Evolutionary conservation across 2,113 vertebrate genomes (phyloP).

Genomic region (Perca fluviatilis): DNA sequence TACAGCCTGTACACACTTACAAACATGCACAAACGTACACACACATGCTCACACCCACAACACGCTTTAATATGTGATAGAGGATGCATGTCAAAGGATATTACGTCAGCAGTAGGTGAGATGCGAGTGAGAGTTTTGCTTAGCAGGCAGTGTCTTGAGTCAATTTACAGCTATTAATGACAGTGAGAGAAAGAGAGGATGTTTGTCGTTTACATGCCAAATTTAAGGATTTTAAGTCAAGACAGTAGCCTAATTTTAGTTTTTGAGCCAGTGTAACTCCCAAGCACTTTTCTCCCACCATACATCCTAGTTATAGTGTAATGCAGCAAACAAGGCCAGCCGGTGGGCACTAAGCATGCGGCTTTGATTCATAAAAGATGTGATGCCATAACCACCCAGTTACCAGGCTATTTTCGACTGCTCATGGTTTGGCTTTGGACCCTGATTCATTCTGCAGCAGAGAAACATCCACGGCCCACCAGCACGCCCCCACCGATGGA

Average conservation of each 20-base stretch:
- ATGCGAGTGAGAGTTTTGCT: conserved; percentile 33
- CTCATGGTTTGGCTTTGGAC: conserved; percentile 57
- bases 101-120: conserved; percentile 59
- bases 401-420: conserved; percentile 52
- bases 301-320: conserved; percentile 12
- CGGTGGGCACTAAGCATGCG: conserved; percentile 27
- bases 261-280: conserved; percentile 4
- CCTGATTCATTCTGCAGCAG: conserved; percentile 56
- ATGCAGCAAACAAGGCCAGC: conserved; percentile 41
- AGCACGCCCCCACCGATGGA: conserved; percentile 33
- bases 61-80: conserved; percentile 64
- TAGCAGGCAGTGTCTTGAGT: conserved; percentile 10
- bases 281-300: conserved; percentile 10
- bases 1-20: conserved; percentile 72
- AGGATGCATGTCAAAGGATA: conserved; percentile 64
- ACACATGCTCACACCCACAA: conserved; percentile 39
- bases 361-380: conserved; percentile 37
- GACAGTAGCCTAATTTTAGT: conserved; percentile 29
- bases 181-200: not conserved
- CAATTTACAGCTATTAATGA: conserved; percentile 39
- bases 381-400: conserved; percentile 45
- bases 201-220: conserved; percentile 3
- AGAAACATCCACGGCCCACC: conserved; percentile 53
- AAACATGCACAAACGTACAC: conserved; percentile 51
- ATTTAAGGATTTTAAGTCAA: conserved; percentile 17